Conservation (phyloP, 2,797 vertebrate species). For the Hydrocynus forskahlii region DNA sequence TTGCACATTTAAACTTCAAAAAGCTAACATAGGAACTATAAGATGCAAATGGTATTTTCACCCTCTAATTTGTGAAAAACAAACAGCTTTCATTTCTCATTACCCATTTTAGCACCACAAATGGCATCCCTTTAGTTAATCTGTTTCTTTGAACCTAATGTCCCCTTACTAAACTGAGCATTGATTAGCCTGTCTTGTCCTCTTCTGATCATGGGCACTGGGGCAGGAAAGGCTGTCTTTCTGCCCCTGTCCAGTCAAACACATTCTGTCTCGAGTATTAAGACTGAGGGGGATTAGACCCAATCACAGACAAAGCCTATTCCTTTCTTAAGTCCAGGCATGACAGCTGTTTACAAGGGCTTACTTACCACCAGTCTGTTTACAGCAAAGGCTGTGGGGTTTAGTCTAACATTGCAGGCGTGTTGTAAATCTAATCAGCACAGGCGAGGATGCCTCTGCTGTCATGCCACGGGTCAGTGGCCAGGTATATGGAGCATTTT, state of each 20-base stretch:
- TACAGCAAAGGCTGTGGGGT: not conserved
- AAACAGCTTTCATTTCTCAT: not conserved
- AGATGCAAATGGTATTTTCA: not conserved
- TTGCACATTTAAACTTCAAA: no score
- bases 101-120: not conserved
- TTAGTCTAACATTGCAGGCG: constrained; percentile 1
- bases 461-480: not conserved
- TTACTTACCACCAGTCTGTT: constrained; percentile 44
- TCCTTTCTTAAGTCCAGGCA: constrained; percentile 73
- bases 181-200: not conserved
- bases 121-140: no score
- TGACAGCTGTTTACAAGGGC: constrained; percentile 72
- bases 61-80: not conserved
- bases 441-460: not conserved
- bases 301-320: constrained; percentile 75
- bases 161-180: not conserved
- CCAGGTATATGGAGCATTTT: not conserved
- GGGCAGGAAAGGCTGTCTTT: not conserved
- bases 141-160: not conserved
- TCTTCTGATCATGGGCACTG: not conserved
- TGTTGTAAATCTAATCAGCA: constrained; percentile 23
- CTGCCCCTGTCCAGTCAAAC: constrained; percentile 25
- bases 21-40: no score
- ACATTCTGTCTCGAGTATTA: constrained; percentile 63
- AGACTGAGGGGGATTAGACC: constrained; percentile 70